Evolutionary conservation across 2,113 vertebrate genomes (phyloP).

Genomic region (Artemisiospiza belli): DNA sequence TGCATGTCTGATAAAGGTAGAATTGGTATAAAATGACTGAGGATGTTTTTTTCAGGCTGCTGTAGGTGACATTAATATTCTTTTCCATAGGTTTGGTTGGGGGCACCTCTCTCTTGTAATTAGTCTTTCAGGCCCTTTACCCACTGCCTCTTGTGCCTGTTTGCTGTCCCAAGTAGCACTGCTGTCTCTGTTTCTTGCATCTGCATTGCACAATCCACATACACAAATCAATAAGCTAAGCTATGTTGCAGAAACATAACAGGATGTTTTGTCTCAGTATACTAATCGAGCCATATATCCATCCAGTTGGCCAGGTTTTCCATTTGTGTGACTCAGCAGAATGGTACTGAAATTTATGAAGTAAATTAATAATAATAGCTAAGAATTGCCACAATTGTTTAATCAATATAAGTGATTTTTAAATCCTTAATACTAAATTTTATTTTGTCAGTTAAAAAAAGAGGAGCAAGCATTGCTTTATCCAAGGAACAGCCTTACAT

Average conservation of each 20-base stretch:
- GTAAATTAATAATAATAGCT: constrained; percentile 10
- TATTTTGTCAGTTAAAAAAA: neutral
- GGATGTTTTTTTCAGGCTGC: neutral
- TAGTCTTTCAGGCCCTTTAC: neutral
- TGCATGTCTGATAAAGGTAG: neutral
- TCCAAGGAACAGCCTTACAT: neutral
- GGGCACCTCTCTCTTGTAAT: neutral
- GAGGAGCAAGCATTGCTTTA: neutral
- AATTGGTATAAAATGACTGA: neutral
- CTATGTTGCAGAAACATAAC: neutral
- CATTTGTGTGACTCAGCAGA: constrained; percentile 6
- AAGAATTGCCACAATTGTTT: constrained; percentile 18
- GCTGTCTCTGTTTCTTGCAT: neutral
- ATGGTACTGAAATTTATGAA: neutral
- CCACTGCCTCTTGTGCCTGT: neutral
- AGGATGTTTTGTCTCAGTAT: neutral
- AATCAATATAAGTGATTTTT: constrained; percentile 42
- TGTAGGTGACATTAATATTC: neutral
- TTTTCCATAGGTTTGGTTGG: neutral
- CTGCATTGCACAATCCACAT: neutral
- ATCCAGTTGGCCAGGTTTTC: neutral
- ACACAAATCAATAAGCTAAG: neutral
- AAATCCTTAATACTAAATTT: constrained; percentile 3
- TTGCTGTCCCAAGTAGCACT: neutral
- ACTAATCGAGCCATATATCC: neutral